Evolutionary conservation across 2,113 vertebrate species (phyloP).

Genomic region (Mastomys coucha): DNA sequence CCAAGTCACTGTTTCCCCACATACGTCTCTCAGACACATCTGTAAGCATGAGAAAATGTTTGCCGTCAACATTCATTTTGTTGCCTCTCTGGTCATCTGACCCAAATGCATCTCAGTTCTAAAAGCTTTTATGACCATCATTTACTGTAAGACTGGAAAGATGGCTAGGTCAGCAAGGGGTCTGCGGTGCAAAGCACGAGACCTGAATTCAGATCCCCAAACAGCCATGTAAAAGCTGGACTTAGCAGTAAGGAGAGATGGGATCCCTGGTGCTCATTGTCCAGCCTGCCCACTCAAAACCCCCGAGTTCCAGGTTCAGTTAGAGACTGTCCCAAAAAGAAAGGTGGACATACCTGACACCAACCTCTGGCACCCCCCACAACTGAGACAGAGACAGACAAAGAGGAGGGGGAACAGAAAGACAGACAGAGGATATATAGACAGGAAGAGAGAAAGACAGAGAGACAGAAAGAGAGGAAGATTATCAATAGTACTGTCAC

Average conservation of each 20-base stretch:
- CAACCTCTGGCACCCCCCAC: neutral
- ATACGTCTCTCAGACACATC: conserved; percentile 1
- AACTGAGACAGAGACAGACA: neutral
- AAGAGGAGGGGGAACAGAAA: neutral
- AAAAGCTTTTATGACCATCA: neutral
- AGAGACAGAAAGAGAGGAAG: neutral
- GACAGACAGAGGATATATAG: neutral
- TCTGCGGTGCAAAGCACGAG: too few relatives aligned
- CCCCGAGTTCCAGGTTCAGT: neutral
- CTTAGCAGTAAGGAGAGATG: neutral
- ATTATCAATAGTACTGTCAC: conserved; percentile 14
- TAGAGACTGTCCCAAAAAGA: neutral
- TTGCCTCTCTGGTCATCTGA: neutral
- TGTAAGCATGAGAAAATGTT: neutral
- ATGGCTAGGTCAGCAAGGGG: too few relatives aligned
- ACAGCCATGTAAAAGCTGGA: neutral
- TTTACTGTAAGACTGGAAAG: neutral
- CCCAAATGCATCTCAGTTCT: neutral
- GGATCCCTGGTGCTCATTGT: neutral
- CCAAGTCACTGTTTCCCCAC: neutral
- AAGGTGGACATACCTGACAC: neutral
- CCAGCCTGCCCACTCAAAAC: neutral
- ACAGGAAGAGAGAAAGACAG: neutral
- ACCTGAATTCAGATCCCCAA: neutral
- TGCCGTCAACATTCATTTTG: neutral